Conservation (phyloP, 2,113 vertebrate species). For the Tyto alba region DNA sequence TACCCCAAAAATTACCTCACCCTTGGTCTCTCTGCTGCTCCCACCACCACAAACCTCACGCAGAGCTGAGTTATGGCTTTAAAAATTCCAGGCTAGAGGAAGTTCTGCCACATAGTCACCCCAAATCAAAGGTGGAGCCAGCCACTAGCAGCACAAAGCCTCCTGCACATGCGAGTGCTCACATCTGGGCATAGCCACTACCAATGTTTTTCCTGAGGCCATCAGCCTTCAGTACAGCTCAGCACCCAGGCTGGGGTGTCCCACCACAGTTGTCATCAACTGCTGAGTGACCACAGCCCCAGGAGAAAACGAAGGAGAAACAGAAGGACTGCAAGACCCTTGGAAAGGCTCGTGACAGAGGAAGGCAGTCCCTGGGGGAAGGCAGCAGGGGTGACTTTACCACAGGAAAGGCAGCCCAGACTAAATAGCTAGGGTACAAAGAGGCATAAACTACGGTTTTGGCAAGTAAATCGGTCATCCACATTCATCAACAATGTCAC, state of each 20-base stretch:
- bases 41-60: not conserved
- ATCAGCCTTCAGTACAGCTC: not conserved
- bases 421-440: not conserved
- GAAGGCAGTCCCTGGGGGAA: not conserved
- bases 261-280: not conserved
- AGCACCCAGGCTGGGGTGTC: not conserved
- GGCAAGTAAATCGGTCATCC: not conserved
- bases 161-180: accelerated
- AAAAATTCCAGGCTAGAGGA: not conserved
- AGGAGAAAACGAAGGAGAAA: not conserved
- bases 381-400: accelerated
- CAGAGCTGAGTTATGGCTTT: not conserved
- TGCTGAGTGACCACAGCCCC: not conserved
- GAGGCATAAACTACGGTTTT: not conserved
- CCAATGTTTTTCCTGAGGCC: not conserved
- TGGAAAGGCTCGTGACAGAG: not conserved
- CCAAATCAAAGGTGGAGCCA: not conserved
- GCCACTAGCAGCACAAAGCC: not conserved
- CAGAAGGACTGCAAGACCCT: not conserved
- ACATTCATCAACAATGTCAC: no score
- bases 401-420: not conserved
- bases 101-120: not conserved
- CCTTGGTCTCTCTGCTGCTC: not conserved
- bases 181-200: not conserved
- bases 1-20: not conserved